Base-by-base conservation (phyloP, 2,888 invertebrate species). In the Perizoma affinitatum region DNA sequence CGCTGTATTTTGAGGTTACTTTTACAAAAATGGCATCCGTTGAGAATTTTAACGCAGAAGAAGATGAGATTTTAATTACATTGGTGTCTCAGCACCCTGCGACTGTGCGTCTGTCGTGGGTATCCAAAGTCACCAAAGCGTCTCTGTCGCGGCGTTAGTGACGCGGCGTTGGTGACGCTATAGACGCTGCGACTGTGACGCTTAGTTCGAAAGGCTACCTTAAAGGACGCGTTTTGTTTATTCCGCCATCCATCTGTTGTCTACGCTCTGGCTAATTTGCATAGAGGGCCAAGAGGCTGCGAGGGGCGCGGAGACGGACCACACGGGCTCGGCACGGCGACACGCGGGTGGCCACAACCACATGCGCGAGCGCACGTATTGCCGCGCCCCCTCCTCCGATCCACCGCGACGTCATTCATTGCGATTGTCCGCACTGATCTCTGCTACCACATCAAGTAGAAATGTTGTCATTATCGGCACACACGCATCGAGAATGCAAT, bases 161-260 rank as follows among this genome's bases (percentile, higher is more conserved):
- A n/a, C n/a, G n/a, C n/a, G n/a, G n/a, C n/a, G n/a, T n/a, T n/a
- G n/a, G n/a, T n/a, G n/a, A n/a, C n/a, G n/a, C n/a, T n/a, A n/a
- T n/a, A n/a, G n/a, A n/a, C n/a, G n/a, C n/a, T n/a, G n/a, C n/a
- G n/a, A n/a, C n/a, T n/a, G n/a, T n/a, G n/a, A n/a, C n/a, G n/a
- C n/a, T n/a, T n/a, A n/a, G n/a, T n/a, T n/a, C n/a, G n/a, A n/a
- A n/a, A n/a, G n/a, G n/a, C n/a, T n/a, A n/a, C n/a, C n/a, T n/a
- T n/a, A 87, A 88, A 88, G 86, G 88, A 86, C 87, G 84, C 80
- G 82, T 84, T 88, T 89, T 91, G 90, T 91, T 91, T 89, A 91
- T 91, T 90, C 89, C 89, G 87, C 90, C 87, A 90, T 92, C 92
- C 90, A 91, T 91, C 91, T 91, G 91, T 91, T 91, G 90, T 91